phyloP scores from a whole-genome alignment of 2,113 vertebrate genomes.

The Campylomormyrus numenius region DNA sequence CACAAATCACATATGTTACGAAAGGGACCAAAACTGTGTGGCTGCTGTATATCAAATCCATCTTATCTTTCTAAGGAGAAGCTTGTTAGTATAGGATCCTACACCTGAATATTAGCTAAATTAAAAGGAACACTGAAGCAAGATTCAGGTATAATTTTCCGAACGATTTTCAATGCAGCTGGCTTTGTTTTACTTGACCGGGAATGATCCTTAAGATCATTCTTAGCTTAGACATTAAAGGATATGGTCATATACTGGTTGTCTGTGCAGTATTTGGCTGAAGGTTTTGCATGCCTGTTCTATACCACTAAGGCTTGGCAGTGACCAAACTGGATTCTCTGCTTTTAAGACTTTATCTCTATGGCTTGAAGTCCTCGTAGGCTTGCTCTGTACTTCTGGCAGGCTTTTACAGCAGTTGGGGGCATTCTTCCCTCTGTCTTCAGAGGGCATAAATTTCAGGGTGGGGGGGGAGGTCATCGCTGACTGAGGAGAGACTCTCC shows the following conservation, averaged over 20 bases:
- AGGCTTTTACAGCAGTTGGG: neutral
- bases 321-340: neutral
- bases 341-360: neutral
- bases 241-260: neutral
- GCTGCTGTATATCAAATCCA: neutral
- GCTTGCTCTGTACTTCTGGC: neutral
- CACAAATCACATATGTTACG: slow-evolving; percentile 8
- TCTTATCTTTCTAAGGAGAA: slow-evolving; percentile 13
- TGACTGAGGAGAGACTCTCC: neutral
- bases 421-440: neutral
- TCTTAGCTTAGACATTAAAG: neutral
- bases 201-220: neutral
- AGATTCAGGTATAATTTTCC: neutral
- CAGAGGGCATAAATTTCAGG: neutral
- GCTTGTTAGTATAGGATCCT: neutral
- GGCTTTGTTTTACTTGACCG: neutral
- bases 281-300: neutral
- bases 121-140: neutral
- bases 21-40: neutral
- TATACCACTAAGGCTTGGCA: neutral
- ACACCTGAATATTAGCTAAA: no score
- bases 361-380: neutral
- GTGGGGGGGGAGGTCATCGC: neutral
- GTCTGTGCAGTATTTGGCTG: neutral
- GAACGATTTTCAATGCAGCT: neutral